Evolutionary conservation across 2,888 invertebrate species (phyloP).

Genomic region (Plebejus argus): DNA sequence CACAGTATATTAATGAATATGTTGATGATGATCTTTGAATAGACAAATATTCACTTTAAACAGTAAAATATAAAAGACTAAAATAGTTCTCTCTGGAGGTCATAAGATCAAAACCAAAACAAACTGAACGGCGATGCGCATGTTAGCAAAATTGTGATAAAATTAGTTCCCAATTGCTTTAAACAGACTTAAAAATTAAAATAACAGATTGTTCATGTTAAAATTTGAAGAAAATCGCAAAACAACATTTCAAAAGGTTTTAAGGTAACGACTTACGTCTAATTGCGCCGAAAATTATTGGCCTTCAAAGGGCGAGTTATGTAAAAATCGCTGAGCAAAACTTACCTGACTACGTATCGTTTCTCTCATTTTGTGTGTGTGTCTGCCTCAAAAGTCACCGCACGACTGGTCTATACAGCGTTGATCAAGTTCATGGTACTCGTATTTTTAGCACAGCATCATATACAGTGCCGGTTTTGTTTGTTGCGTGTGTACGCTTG

Average conservation of each 20-base stretch:
- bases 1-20: neutral
- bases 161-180: neutral
- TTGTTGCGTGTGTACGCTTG: neutral
- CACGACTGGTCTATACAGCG: constrained; percentile 51
- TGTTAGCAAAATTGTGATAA: neutral
- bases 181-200: neutral
- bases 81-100: neutral
- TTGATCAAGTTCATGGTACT: constrained; percentile 23
- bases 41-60: constrained; percentile 11
- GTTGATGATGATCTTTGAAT: neutral
- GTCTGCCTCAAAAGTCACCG: constrained; percentile 47
- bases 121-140: constrained; percentile 1
- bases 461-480: constrained; percentile 7
- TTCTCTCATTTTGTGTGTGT: constrained; percentile 55
- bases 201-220: neutral
- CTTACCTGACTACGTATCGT: constrained; percentile 58
- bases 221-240: neutral
- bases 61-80: neutral
- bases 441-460: constrained; percentile 32
- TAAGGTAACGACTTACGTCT: neutral
- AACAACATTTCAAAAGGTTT: neutral
- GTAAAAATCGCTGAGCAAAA: constrained; percentile 26
- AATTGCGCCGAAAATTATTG: neutral
- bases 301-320: neutral
- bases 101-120: constrained; percentile 12